Base-by-base conservation (phyloP, 2,888 invertebrate genomes). In the Leptinotarsa rubiginosa region DNA sequence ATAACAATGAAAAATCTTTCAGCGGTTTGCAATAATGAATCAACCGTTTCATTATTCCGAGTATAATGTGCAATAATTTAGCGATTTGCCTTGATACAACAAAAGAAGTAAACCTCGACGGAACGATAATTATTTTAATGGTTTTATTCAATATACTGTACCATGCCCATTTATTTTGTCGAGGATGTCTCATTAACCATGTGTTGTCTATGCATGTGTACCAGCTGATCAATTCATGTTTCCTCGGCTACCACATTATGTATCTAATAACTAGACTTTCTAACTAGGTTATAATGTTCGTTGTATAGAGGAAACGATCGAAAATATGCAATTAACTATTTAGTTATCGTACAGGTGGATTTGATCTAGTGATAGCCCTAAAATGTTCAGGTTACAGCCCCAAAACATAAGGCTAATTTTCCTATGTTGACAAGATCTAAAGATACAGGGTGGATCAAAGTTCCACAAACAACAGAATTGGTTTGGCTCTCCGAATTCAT, bases 111-210 rank as follows among this genome's bases (percentile, higher is more conserved):
- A 72, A 69, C 68, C 64, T 41, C 65, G 67, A 65, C 65, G 18
- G 50, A 65, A 65, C 50, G 49, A 64, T 73, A 69, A 73, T 73
- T 69, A 73, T 69, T 73, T 73, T 73, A 73, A 73, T 73, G 69
- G 73, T 69, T 73, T 73, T 73, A 73, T 73, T 73, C 73, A 73
- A 73, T 73, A 69, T 69, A 69, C 41, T 62, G 41, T 41, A 62
- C 31, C 62, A 41, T 62, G 31, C 62, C 62, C 16, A 62, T 62
- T 41, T 16, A 41, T 62, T 62, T 62, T 10, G 41, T 31, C 16
- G 18, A 62, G 62, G 62, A 62, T 62, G 31, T 62, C 62, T n/a
- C 41, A 62, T 62, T 62, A 62, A 62, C 62, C 62, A 62, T 62
- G 31, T 62, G 62, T 62, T 62, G 62, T 62, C 31, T 62, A 62